Conservation (phyloP, 92 coral and sea anemone species). For the Diadumene lineata region DNA sequence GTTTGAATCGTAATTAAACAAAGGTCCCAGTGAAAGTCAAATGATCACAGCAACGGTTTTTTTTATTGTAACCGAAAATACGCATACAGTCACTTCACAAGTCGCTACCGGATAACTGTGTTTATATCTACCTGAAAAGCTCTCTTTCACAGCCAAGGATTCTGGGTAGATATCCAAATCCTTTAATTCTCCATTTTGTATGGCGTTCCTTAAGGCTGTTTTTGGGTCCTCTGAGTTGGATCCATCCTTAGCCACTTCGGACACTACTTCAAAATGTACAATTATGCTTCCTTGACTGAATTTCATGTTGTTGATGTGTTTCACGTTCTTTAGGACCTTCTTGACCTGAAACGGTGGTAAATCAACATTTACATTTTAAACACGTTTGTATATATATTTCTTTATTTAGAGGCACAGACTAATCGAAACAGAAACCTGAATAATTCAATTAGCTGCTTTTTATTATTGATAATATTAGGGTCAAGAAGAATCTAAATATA, state of each 20-base stretch:
- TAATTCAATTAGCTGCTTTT: too few relatives aligned
- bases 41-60: too few relatives aligned
- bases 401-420: too few relatives aligned
- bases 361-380: not conserved
- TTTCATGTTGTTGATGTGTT: not conserved
- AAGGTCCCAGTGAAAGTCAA: too few relatives aligned
- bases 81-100: too few relatives aligned
- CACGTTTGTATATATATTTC: not conserved
- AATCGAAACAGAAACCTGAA: too few relatives aligned
- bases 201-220: constrained; percentile 28
- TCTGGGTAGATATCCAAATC: constrained; percentile 24
- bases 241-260: constrained; percentile 1
- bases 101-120: not conserved
- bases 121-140: constrained; percentile 9
- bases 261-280: constrained; percentile 5
- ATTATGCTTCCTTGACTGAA: constrained; percentile 20
- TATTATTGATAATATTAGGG: too few relatives aligned
- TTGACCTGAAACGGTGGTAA: not conserved
- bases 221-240: constrained; percentile 19
- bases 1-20: too few relatives aligned
- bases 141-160: constrained; percentile 11
- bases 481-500: too few relatives aligned
- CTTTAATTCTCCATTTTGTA: constrained; percentile 17
- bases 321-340: not conserved
- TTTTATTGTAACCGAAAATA: too few relatives aligned